Evolutionary conservation across 1,140 invertebrate genomes (phyloP), one percentile per base, ranked within the genome.

Genomic region (Tenebrio molitor): DNA sequence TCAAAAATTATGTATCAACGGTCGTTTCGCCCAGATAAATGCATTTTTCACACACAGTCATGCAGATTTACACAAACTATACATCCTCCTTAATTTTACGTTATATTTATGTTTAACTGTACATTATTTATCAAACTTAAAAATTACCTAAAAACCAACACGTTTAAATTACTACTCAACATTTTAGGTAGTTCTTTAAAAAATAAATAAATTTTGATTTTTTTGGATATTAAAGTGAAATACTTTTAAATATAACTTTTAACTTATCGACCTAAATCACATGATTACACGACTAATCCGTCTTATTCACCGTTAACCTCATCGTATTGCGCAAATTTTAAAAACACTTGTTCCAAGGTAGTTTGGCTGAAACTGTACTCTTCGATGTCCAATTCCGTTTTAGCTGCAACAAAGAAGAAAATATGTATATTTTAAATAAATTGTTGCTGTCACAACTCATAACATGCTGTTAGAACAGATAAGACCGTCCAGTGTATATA

Each of bases 351-450:
- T 80, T 95, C 93, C 76, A 95, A 79, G 0, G 92, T 94, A 2
- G 93, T 95, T 82, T 95, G 93, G 80, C 92, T 93, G 81, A 95
- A 93, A 74, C 91, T 92, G 84, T 94, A 94, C 78, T 94, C 93
- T 78, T 92, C 89, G 69, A 94, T 91, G 73, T 91, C 89, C 68
- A 92, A 82, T 75, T 89, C 88, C 46, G 87, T 82, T 84, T 93
- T 93, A 16, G 90, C 91, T 93, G 84, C 10, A 85, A 86, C 77
- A 17, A 44, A 3, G n/a, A n/a, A n/a, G n/a, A n/a, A n/a, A n/a
- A n/a, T n/a, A n/a, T n/a, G n/a, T n/a, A n/a, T n/a, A n/a, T n/a
- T n/a, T n/a, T n/a, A n/a, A n/a, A n/a, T n/a, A n/a, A n/a, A n/a
- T n/a, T n/a, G n/a, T n/a, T n/a, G n/a, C n/a, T n/a, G n/a, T n/a